Evolutionary conservation across 2,797 vertebrate species (phyloP), one percentile per base, ranked within the genome.

Genomic region (Nannoperca australis): DNA sequence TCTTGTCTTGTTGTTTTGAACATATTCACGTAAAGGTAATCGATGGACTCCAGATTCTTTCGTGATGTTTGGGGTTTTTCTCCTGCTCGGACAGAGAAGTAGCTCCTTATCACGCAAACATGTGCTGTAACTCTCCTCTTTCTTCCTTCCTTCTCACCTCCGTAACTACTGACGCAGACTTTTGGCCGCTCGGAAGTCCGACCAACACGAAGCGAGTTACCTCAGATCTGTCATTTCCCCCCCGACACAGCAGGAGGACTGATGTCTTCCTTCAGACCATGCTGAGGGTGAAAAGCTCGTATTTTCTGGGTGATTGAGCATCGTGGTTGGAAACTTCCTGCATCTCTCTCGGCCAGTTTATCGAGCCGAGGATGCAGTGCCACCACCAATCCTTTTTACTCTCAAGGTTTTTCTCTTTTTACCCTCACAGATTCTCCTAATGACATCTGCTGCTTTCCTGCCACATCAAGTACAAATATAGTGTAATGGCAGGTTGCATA

Each of bases 251-350:
- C 65, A 38, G 50, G 36, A 34, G 42, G 20, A 15, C 34, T 66
- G 36, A 20, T 70, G 24, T 73, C 82, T 64, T 11, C 45, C 53
- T 64, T 17, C 8, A 4, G 13, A 45, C 14, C 73, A 40, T 0
- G 42, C 73, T 73, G 76, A 73, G 30, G 55, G 69, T 58, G 53
- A 70, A 82, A 62, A 62, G 30, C 65, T 10, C 18, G 1, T 22
- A 20, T 62, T 47, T 38, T 65, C 12, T 7, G 59, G 50, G 20
- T 47, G 70, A 77, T 58, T 42, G 78, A 74, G 65, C 38, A 1
- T 51, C 44, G 17, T 34, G 34, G 55, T 47, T 56, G 11, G 27
- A 78, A 61, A 34, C 34, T 58, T 71, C n/a, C 42, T 50, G 58
- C 58, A 6, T 65, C 42, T 47, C 65, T 53, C 15, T 15, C 8